phyloP scores from a whole-genome alignment of 2,888 invertebrate genomes.

The Nemurella pictetii region DNA sequence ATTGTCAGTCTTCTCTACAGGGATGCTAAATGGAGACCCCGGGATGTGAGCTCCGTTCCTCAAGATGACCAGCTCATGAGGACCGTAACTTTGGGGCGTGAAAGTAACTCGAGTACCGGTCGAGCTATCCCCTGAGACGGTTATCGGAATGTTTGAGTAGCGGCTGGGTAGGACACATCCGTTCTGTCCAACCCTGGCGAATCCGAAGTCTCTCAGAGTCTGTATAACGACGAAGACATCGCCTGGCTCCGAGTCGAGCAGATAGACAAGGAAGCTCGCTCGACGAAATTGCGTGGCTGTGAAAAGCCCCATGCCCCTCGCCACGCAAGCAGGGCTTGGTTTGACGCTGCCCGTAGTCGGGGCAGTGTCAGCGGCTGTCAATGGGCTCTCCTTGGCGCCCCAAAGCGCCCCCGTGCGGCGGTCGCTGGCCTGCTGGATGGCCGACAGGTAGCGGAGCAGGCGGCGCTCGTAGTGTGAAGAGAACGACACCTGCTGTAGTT shows the following conservation, averaged over 20 bases:
- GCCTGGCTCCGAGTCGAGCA: slow-evolving; percentile 46
- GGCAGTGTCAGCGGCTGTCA: slow-evolving; percentile 23
- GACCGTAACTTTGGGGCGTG: slow-evolving; percentile 57
- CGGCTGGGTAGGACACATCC: slow-evolving; percentile 2
- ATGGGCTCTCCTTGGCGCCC: neutral
- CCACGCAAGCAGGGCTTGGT: slow-evolving; percentile 58
- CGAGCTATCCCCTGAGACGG: slow-evolving; percentile 1
- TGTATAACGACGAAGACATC: slow-evolving; percentile 57
- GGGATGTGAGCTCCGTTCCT: slow-evolving; percentile 60
- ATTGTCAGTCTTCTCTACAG: slow-evolving; percentile 48
- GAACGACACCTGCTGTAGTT: slow-evolving; percentile 57
- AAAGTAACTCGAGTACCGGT: slow-evolving; percentile 52
- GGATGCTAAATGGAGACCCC: slow-evolving; percentile 63
- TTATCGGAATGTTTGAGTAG: slow-evolving; percentile 34
- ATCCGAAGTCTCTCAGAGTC: slow-evolving; percentile 57
- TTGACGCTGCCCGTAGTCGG: slow-evolving; percentile 48
- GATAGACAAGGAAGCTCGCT: slow-evolving; percentile 63
- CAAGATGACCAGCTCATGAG: slow-evolving; percentile 61
- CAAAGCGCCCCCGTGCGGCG: neutral
- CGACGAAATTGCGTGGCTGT: slow-evolving; percentile 61
- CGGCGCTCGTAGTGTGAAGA: slow-evolving; percentile 60
- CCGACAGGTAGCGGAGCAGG: slow-evolving; percentile 56
- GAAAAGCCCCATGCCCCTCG: slow-evolving; percentile 63
- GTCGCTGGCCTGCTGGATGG: slow-evolving; percentile 31
- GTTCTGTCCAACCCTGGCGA: slow-evolving; percentile 43